These are phyloP conservation scores for Aphyosemion australe DNA, from an alignment of 2,113 vertebrate genomes.

Conservation along the genomic window DNA sequence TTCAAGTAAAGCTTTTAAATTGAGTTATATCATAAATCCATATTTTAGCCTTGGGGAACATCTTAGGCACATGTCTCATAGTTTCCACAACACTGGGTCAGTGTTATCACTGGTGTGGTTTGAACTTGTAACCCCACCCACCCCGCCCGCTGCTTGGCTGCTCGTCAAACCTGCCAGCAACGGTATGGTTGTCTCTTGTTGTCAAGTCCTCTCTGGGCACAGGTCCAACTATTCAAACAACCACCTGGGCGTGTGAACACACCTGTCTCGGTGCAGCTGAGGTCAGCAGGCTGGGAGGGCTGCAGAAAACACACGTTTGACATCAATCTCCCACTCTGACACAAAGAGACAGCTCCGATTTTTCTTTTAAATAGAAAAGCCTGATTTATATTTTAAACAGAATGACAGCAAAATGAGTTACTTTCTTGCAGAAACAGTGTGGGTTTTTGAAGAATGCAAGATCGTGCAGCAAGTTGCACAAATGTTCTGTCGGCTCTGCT, in stretches of 20 bases:
- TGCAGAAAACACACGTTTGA: slow-evolving; percentile 8
- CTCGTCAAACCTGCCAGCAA: slow-evolving; percentile 43
- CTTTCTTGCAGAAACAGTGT: no score
- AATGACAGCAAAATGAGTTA: not conserved
- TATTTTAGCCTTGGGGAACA: not conserved
- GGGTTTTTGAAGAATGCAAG: no score
- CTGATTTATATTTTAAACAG: not conserved
- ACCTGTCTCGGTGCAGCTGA: slow-evolving; percentile 45
- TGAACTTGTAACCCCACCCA: slow-evolving; percentile 13
- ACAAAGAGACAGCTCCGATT: not conserved
- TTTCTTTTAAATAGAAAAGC: not conserved
- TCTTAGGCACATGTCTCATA: slow-evolving; percentile 21
- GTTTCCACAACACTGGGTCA: slow-evolving; percentile 32
- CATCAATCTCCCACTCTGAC: not conserved
- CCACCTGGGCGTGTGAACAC: slow-evolving; percentile 50
- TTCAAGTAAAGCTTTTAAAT: slow-evolving; percentile 2
- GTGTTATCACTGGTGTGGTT: slow-evolving; percentile 32
- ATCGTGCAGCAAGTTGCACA: no score
- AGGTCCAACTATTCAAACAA: slow-evolving; percentile 49
- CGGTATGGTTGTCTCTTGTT: slow-evolving; percentile 32
- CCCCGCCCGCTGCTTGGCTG: slow-evolving; percentile 44
- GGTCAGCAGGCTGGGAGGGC: slow-evolving; percentile 10
- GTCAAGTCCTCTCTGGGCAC: slow-evolving; percentile 57
- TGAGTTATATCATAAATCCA: slow-evolving; percentile 24
- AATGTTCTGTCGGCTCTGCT: no score